Evolutionary conservation across 2,797 vertebrate genomes (phyloP).

Genomic region (Pelobates cultripes): DNA sequence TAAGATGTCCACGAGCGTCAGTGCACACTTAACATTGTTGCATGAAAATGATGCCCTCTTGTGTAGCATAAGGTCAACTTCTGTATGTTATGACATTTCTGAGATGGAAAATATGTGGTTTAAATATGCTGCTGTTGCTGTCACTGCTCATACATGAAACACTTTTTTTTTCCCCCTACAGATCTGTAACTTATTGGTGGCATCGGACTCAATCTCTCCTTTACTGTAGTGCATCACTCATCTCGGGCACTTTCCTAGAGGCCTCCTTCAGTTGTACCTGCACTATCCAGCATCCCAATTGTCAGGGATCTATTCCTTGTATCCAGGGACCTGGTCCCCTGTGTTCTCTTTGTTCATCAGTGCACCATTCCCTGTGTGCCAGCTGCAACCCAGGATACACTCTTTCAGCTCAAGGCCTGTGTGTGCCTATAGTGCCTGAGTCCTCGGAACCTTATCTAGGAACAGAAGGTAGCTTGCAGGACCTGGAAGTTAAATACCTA

Average conservation of each 20-base stretch:
- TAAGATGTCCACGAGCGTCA: neutral
- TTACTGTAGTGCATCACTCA: slow-evolving; percentile 88
- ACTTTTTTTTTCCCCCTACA: slow-evolving; percentile 59
- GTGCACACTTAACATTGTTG: neutral
- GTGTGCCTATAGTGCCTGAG: slow-evolving; percentile 87
- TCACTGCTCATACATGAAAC: neutral
- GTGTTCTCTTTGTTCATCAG: slow-evolving; percentile 85
- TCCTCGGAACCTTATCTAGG: slow-evolving; percentile 93
- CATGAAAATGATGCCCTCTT: neutral
- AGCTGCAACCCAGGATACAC: slow-evolving; percentile 88
- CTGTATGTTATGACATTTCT: neutral
- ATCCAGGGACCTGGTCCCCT: slow-evolving; percentile 80
- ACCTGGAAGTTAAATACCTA: slow-evolving; percentile 90
- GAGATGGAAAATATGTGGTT: neutral
- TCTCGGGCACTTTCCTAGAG: slow-evolving; percentile 87
- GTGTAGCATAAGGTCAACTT: neutral
- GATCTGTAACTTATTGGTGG: slow-evolving; percentile 85
- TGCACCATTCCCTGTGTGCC: slow-evolving; percentile 90
- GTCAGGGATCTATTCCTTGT: slow-evolving; percentile 90
- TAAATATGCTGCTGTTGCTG: too few relatives aligned
- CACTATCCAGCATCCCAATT: slow-evolving; percentile 80
- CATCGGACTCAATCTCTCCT: slow-evolving; percentile 85
- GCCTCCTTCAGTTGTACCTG: slow-evolving; percentile 90
- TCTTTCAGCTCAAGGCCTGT: slow-evolving; percentile 81
- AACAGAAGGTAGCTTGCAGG: slow-evolving; percentile 91